Conservation (phyloP, 2,888 invertebrate species). For the Hypomecis punctinalis region DNA sequence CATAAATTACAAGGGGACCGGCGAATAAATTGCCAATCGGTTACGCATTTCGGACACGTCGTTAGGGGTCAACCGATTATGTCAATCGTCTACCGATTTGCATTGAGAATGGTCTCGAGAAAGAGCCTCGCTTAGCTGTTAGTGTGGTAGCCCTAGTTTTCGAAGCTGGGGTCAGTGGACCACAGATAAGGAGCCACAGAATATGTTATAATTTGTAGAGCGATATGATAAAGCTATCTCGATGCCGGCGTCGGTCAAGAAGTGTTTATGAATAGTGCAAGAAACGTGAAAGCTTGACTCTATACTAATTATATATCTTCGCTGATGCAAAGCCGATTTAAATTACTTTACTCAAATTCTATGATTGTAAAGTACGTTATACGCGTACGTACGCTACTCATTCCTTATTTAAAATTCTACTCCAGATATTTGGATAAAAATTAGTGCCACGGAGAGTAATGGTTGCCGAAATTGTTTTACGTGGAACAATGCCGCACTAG, state of each 20-base stretch:
- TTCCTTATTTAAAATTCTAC: too few species aligned
- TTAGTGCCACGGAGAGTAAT: too few species aligned
- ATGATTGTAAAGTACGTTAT: too few species aligned
- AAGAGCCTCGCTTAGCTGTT: background rate
- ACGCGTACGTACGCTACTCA: too few species aligned
- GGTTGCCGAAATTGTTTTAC: too few species aligned
- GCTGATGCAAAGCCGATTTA: too few species aligned
- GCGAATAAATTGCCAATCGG: conserved; percentile 39
- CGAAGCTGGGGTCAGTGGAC: conserved; percentile 26
- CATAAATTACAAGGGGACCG: conserved; percentile 34
- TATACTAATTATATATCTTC: too few species aligned
- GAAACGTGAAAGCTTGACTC: background rate
- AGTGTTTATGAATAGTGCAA: background rate
- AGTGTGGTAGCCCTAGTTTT: conserved; percentile 18
- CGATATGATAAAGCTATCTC: background rate
- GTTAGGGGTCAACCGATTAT: conserved; percentile 32
- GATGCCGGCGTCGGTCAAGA: background rate
- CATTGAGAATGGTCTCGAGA: conserved; percentile 8
- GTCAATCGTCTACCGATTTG: conserved; percentile 23
- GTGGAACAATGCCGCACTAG: too few species aligned
- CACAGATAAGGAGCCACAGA: conserved; percentile 11
- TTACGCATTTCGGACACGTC: conserved; percentile 36
- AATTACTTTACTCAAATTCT: too few species aligned
- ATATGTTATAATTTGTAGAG: background rate
- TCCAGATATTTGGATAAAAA: too few species aligned